Evolutionary conservation across 2,888 invertebrate species (phyloP).

Genomic region (Thereva unica): DNA sequence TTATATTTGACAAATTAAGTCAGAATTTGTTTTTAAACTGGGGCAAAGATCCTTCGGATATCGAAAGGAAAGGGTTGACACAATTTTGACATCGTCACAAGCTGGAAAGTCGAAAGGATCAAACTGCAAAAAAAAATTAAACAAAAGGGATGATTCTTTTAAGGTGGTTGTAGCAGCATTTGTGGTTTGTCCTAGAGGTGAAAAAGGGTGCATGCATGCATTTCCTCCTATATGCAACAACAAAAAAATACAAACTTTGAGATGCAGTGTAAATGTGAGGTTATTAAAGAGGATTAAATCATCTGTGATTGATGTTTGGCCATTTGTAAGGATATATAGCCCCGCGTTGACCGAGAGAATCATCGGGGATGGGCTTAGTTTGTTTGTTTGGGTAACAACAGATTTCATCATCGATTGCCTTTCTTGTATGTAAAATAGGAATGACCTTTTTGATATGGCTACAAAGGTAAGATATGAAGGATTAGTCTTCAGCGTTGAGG

Average conservation of each 20-base stretch:
- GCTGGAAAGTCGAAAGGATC: neutral
- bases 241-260: constrained; percentile 26
- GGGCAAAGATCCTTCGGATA: neutral
- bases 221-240: too few species aligned
- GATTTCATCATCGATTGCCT: too few species aligned
- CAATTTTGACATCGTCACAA: constrained; percentile 12
- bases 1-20: constrained; percentile 29
- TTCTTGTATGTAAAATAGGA: too few species aligned
- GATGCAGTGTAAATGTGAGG: constrained; percentile 38
- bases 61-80: constrained; percentile 19
- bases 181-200: constrained; percentile 22
- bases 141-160: constrained; percentile 1
- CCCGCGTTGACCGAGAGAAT: neutral
- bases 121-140: constrained; percentile 12
- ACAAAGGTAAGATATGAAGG: too few species aligned
- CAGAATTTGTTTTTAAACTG: neutral
- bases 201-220: constrained; percentile 13
- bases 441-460: too few species aligned
- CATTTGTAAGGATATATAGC: constrained; percentile 32
- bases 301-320: constrained; percentile 37
- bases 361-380: neutral
- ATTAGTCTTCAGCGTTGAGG: too few species aligned
- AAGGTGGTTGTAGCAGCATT: constrained; percentile 3
- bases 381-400: constrained; percentile 16
- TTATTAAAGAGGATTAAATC: constrained; percentile 39